Evolutionary conservation across 1,140 invertebrate genomes (phyloP), one percentile per base, ranked within the genome.

Genomic region (Drosophila micromelanica): DNA sequence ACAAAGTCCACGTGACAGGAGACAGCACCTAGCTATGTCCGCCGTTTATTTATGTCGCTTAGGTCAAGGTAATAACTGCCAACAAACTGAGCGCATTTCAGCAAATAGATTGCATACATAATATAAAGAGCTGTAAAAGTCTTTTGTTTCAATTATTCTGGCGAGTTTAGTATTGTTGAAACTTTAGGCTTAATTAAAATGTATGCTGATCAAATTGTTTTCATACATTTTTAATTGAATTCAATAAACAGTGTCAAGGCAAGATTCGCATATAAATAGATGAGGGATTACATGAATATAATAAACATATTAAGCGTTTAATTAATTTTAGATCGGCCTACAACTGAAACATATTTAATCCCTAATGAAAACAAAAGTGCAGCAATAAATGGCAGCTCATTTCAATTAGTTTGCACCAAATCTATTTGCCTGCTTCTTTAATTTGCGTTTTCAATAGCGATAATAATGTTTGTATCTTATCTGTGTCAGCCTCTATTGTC

Each of bases 401-500:
- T 71, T 79, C 71, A 79, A 80, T 80, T 79, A 64, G 45, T 60
- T 56, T 49, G 48, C 15, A 55, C 45, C 48, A 57, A 43, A 57
- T 32, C 8, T 1, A 46, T 11, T 15, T 4, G 11, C 13, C 27
- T 15, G 51, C 2, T 43, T 48, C 57, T 76, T 80, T 76, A 80
- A 80, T 80, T 80, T 80, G 60, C 65, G 59, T 56, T 42, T 43
- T 38, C 46, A 27, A 38, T 74, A 32, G 56, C 57, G 60, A 68
- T 64, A 59, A 63, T 54, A 69, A 49, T 46, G 48, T 51, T 27
- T 64, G 46, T 38, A 69, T 78, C 77, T 78, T 81, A 81, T 86
- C 73, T 64, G 57, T 12, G 57, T n/a, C 45, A 63, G 70, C 68
- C 82, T 80, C 82, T 80, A 78, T 82, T 72, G 54, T 80, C 69